A percentile compares a stretch with the other conserved stretches of the same genome.
phyloP scores from a whole-genome alignment of 2,113 vertebrate genomes.

The Charadrius vociferus region DNA sequence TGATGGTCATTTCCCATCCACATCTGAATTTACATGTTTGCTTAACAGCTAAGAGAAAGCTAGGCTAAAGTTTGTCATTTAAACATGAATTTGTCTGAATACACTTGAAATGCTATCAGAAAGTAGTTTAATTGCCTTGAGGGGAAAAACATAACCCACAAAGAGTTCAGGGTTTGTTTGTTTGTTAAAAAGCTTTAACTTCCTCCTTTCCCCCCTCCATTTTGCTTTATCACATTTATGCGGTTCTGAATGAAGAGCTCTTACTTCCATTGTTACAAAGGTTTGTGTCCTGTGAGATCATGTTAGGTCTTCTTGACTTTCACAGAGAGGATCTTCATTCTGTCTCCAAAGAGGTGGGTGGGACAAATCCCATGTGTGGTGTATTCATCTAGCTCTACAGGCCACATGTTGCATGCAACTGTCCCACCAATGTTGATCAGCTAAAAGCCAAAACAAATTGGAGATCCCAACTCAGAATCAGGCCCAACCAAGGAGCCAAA shows the following conservation, averaged over 20 bases:
- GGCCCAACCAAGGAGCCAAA: neutral
- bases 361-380: neutral
- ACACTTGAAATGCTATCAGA: neutral
- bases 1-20: neutral
- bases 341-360: neutral
- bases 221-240: neutral
- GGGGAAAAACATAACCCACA: neutral
- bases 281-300: neutral
- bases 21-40: neutral
- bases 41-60: neutral
- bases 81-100: neutral
- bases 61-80: neutral
- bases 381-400: neutral
- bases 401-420: neutral
- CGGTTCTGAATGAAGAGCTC: neutral
- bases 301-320: neutral
- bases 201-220: neutral
- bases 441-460: neutral
- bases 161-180: neutral
- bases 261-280: neutral
- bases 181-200: neutral
- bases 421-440: neutral
- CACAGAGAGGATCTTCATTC: neutral
- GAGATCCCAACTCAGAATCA: neutral
- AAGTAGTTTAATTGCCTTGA: neutral